Base-by-base conservation (phyloP, 2,113 vertebrate species). In the Okapia johnstoni region DNA sequence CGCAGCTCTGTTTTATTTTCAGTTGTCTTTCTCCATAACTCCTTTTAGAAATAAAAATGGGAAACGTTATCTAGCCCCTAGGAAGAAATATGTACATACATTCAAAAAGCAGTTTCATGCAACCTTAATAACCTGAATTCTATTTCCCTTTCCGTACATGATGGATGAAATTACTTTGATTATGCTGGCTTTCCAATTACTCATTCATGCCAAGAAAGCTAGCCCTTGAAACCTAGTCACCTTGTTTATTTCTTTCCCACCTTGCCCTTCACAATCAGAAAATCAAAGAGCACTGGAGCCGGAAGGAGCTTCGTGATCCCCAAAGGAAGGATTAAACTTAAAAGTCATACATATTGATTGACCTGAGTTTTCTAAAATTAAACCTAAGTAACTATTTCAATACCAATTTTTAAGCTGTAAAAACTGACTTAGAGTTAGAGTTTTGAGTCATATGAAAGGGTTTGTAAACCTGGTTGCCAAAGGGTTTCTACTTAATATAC, bases 121-220 rank as follows among this genome's bases (percentile, higher is more conserved):
- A 98, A 98, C 98, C 98, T 98, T 99, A 99, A 98, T 98, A 98
- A 98, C 98, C 97, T 97, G 97, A 97, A 98, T 99, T 99, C 99
- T 98, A 99, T 99, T 99, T 99, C 98, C 98, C 98, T 99, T 99
- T 98, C 98, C 98, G 98, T 98, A 98, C 98, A 98, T 99, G 99
- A 99, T 99, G 98, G 99, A 98, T 98, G 76, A 98, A 99, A 99
- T 99, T 98, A 99, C 99, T 99, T 99, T 99, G 99, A 98, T 99
- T 98, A 98, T 98, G 98, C 99, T 99, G 98, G 98, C 99, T 99
- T 99, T 98, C 98, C 98, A 94, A 99, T 99, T 99, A 99, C 97
- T 99, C 99, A 98, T 99, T 99, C 99, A 99, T 99, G 99, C 99
- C 99, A 99, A 99, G 98, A 99, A 99, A 98, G 98, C 98, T 98